Evolutionary conservation across 2,797 vertebrate genomes (phyloP), one percentile per base, ranked within the genome.

Genomic region (Takifugu ocellatus): DNA sequence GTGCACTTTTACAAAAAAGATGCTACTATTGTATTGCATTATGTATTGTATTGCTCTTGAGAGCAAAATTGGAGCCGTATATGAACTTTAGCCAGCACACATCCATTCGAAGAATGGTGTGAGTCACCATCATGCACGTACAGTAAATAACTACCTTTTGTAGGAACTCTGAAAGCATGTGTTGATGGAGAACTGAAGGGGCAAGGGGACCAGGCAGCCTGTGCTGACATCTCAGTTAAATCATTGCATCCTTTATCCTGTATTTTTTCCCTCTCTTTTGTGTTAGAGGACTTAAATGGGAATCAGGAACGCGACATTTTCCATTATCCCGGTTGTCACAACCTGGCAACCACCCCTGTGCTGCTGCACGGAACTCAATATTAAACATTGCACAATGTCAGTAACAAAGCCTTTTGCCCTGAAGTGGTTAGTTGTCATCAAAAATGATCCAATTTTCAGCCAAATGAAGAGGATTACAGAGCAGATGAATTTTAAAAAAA

Each of bases 391-490:
- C 49, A 46, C 69, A 72, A 82, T 59, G 63, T 36, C 10, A 42
- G 59, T 2, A 64, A 61, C 54, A 70, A 55, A 54, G 48, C 63
- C 27, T 45, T 60, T 52, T 63, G 56, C 51, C 43, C 36, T 56
- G 54, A 72, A 79, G 63, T 71, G 62, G 73, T 62, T 63, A 33
- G 46, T 71, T 51, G 47, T 68, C 39, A 53, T 63, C 49, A 68
- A 58, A 74, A 68, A 54, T 3, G 58, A 54, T 36, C 51, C 49
- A 47, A 68, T 77, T 70, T 24, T 24, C 39, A 14, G 25, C 39
- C 60, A 11, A 72, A 76, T 68, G 50, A 74, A 71, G 48, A 17
- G 53, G 65, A 67, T 73, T 77, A 70, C 31, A 68, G 59, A 56
- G 56, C 46, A 52, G 45, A 51, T 31, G n/a, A 62, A 56, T 25